These are phyloP conservation scores for Dipodomys stephensi DNA, from an alignment of 2,113 vertebrate genomes.

Conservation along the genomic window DNA sequence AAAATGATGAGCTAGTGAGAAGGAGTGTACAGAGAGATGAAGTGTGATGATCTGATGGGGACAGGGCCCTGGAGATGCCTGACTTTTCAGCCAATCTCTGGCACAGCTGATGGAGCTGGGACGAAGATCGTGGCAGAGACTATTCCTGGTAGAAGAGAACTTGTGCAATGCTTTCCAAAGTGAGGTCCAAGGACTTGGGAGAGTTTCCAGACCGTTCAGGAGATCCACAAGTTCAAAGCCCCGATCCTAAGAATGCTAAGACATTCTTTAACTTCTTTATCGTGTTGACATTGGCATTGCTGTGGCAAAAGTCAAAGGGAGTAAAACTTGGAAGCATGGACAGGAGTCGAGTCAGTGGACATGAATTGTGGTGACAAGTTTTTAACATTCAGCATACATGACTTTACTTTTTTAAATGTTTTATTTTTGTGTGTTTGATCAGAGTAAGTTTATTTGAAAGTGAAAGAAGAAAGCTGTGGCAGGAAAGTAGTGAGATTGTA, in stretches of 20 bases:
- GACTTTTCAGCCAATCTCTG: background rate
- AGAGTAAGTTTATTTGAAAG: too few relatives aligned
- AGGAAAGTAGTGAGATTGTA: too few relatives aligned
- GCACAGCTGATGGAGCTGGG: background rate
- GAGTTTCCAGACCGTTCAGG: background rate
- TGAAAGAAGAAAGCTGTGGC: too few relatives aligned
- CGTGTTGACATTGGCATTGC: background rate
- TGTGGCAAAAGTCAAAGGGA: background rate
- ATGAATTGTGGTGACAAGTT: background rate
- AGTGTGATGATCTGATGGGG: background rate
- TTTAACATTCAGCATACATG: background rate
- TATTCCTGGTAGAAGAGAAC: background rate
- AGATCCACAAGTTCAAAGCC: background rate
- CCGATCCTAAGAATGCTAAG: background rate
- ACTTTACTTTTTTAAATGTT: too few relatives aligned
- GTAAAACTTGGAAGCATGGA: background rate
- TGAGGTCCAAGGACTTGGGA: background rate
- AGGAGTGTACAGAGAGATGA: background rate
- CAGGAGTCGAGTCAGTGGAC: background rate
- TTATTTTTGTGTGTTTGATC: too few relatives aligned
- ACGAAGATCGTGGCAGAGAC: background rate
- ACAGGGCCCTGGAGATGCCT: background rate
- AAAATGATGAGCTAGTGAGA: background rate
- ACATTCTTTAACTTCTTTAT: background rate
- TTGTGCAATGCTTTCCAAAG: background rate